phyloP scores from a whole-genome alignment of 2,113 vertebrate species.

The Cryptotis parvus region DNA sequence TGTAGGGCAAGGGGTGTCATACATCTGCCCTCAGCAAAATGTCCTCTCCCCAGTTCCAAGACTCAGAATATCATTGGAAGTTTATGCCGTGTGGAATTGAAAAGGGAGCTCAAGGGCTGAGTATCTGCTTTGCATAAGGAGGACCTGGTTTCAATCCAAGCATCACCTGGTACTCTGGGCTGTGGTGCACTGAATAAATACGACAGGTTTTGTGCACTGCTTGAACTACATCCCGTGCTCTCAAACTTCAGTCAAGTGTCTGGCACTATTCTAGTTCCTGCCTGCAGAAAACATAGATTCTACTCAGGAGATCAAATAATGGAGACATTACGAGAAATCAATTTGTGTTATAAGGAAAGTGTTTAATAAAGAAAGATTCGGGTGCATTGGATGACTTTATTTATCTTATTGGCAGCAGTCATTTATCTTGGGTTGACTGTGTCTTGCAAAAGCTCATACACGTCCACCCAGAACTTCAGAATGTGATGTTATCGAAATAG shows the following conservation, averaged over 20 bases:
- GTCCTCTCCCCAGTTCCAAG: no score
- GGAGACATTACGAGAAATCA: neutral
- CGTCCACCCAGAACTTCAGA: neutral
- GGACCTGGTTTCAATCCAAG: no score
- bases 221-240: neutral
- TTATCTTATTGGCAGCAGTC: slow-evolving; percentile 18
- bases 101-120: no score
- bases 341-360: neutral
- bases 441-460: neutral
- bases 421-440: slow-evolving; percentile 24
- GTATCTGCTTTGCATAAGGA: no score
- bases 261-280: neutral
- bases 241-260: slow-evolving; percentile 22
- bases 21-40: no score
- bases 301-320: neutral
- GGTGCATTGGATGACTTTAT: neutral
- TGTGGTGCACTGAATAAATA: no score
- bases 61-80: no score
- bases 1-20: no score
- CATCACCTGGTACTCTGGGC: no score
- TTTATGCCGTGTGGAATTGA: no score
- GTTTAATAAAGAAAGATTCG: slow-evolving; percentile 17
- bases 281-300: slow-evolving; percentile 7
- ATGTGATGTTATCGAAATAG: neutral
- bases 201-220: no score